Conservation (phyloP, 2,113 vertebrate genomes). For the Hemiscyllium ocellatum region DNA sequence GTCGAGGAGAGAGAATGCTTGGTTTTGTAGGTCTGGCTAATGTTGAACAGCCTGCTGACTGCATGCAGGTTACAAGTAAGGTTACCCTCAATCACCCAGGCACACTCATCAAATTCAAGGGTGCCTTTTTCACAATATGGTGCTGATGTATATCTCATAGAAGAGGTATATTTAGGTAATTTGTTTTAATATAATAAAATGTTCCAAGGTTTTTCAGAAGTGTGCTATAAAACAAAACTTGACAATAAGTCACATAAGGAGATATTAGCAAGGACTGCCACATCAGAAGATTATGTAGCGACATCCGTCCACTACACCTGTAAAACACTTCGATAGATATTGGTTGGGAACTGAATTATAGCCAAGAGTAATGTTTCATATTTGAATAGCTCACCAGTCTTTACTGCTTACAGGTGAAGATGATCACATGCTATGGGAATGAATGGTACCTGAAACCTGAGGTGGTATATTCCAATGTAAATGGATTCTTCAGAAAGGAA, state of each 20-base stretch:
- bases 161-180: not conserved
- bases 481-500: not conserved
- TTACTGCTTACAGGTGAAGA: not conserved
- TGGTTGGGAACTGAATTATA: not conserved
- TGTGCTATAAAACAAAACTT: too few relatives aligned
- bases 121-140: not conserved
- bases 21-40: too few relatives aligned
- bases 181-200: too few relatives aligned
- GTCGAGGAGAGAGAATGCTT: too few relatives aligned
- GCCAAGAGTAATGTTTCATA: not conserved
- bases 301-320: too few relatives aligned
- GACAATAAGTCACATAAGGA: too few relatives aligned
- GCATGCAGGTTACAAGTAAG: not conserved
- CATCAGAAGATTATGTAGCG: too few relatives aligned
- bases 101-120: not conserved
- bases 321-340: not conserved
- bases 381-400: not conserved
- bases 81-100: not conserved
- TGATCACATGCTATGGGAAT: not conserved
- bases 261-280: too few relatives aligned
- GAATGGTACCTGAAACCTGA: not conserved
- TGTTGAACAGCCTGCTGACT: not conserved
- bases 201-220: too few relatives aligned
- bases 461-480: not conserved
- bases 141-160: not conserved